Evolutionary conservation across 2,797 vertebrate genomes (phyloP).

Genomic region (Acipenser transmontanus): DNA sequence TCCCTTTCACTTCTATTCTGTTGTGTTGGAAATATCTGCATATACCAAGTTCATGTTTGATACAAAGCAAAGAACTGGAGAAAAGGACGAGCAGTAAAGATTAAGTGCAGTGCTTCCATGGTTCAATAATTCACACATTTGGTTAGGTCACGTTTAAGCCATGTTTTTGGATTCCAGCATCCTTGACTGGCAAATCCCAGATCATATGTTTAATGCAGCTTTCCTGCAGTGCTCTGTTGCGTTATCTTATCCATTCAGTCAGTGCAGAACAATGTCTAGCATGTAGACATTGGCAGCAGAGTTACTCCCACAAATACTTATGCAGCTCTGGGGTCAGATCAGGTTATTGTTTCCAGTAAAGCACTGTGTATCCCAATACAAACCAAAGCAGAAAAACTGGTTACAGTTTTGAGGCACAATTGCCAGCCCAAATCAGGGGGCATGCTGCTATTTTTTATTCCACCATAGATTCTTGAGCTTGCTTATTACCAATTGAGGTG

Average conservation of each 20-base stretch:
- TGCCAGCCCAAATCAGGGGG: background rate
- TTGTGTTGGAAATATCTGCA: no score
- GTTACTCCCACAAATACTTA: background rate
- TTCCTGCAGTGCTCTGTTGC: background rate
- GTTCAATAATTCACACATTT: background rate
- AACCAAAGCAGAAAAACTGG: background rate
- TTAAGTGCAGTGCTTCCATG: background rate
- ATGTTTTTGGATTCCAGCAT: background rate
- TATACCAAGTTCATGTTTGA: no score
- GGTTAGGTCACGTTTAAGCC: no score
- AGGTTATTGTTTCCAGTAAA: background rate
- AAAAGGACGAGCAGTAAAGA: background rate
- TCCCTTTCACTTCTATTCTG: no score
- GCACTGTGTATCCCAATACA: no score
- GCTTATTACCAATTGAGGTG: no score
- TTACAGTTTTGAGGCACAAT: background rate
- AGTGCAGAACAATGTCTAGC: background rate
- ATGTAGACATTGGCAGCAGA: constrained; percentile 3
- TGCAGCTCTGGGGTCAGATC: background rate
- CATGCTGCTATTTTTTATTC: no score
- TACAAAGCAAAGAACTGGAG: no score
- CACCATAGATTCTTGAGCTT: no score
- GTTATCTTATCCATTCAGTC: background rate
- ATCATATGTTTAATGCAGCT: background rate
- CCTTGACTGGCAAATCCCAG: background rate